Base-by-base conservation (phyloP, 2,113 vertebrate species). In the Tonatia bakeri region DNA sequence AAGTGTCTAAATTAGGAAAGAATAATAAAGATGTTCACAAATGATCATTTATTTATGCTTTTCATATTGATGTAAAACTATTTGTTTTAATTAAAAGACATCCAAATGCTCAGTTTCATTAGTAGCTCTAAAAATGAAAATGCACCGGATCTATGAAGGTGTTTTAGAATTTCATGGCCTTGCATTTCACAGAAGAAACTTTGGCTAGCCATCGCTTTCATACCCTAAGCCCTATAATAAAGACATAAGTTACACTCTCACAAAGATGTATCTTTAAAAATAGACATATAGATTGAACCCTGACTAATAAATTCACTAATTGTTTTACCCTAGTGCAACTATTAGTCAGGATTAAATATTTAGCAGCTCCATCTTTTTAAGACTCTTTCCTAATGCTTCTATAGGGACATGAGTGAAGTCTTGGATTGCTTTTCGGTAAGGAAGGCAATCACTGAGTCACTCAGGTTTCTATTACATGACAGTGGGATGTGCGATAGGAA, bases 331-430 rank as follows among this genome's bases (percentile, higher is more conserved):
- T 65, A 82, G 52, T 86, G 84, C 28, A 90, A 69, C 85, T 89
- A 56, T 72, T 86, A 92, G 81, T 94, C 40, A 69, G 7, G 3
- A 96, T 97, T 92, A 96, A 96, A 95, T 91, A 96, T 96, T 97
- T 81, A 97, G 40, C 31, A 94, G 94, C 28, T 89, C 40, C 24
- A 50, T 95, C 33, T 59, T 88, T 94, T 69, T 52, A 75, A 96
- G 72, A 22, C 36, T 59, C 77, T 69, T 84, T 93, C 31, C 12
- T 77, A 61, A 79, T 93, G 85, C 64, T 95, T 87, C 88, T 73
- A 2, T 47, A 85, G 72, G 47, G 85, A 73, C 43, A 14, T 69
- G 24, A 45, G 31, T 94, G 77, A 96, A 82, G 36, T 45, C 82
- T 64, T 38, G 9, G 15, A 56, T 70, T 67, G 22, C 72, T 94